Percentiles rank a stretch among this genome's conserved stretches.
Conservation (phyloP, 2,888 invertebrate genomes). For the Stegophylla sp. region DNA sequence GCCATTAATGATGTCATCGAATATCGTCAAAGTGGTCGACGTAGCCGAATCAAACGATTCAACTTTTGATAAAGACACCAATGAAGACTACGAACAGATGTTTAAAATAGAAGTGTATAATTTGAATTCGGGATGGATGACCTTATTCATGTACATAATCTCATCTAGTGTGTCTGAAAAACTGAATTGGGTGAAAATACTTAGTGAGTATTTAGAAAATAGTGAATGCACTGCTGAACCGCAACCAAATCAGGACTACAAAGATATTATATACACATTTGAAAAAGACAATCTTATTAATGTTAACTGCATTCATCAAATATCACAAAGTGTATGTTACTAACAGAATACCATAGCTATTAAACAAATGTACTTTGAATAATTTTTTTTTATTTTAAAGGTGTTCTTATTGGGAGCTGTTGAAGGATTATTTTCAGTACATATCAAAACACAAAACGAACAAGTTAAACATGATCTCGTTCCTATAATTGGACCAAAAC, state of each 20-base stretch:
- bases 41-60: conserved; percentile 45
- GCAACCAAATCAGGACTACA: conserved; percentile 42
- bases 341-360: background rate
- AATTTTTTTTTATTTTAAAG: conserved; percentile 24
- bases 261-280: conserved; percentile 57
- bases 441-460: conserved; percentile 41
- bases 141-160: conserved; percentile 44
- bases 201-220: conserved; percentile 37
- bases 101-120: conserved; percentile 52
- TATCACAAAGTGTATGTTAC: conserved; percentile 53
- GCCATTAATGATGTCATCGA: conserved; percentile 36
- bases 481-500: conserved; percentile 56
- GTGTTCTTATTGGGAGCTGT: conserved; percentile 56
- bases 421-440: conserved; percentile 60
- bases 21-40: conserved; percentile 44
- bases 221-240: conserved; percentile 38
- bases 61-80: conserved; percentile 44
- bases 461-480: conserved; percentile 47
- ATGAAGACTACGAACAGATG: conserved; percentile 56
- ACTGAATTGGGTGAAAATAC: conserved; percentile 51
- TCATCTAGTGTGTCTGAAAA: conserved; percentile 51
- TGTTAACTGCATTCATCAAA: conserved; percentile 55
- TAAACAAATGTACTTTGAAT: background rate
- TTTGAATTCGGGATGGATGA: conserved; percentile 50
- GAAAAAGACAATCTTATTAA: conserved; percentile 27